Evolutionary conservation across 2,797 vertebrate species (phyloP).

Genomic region (Synaphobranchus kaupii): DNA sequence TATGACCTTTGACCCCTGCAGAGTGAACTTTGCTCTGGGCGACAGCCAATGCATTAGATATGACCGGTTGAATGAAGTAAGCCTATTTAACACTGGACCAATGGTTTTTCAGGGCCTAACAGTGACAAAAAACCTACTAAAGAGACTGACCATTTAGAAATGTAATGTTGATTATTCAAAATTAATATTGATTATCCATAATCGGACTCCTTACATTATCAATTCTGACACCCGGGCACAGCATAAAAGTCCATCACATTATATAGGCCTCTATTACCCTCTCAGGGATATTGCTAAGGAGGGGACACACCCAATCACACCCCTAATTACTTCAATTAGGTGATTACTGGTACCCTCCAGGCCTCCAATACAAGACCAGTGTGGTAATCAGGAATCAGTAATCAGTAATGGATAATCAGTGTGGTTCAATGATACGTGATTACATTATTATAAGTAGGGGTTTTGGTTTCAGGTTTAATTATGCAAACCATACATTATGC

Average conservation of each 20-base stretch:
- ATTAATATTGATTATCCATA: not conserved
- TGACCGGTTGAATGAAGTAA: not conserved
- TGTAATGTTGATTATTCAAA: not conserved
- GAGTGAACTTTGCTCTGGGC: not conserved
- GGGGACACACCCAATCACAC: not conserved
- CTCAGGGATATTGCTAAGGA: not conserved
- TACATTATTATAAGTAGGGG: not conserved
- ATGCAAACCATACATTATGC: no score
- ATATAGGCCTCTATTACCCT: not conserved
- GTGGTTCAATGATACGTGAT: not conserved
- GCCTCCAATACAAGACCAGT: not conserved
- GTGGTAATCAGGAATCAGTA: no score
- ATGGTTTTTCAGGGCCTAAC: not conserved
- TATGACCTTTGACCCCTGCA: conserved; percentile 13
- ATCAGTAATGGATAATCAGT: no score
- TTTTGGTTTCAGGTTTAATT: not conserved
- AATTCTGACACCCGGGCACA: not conserved
- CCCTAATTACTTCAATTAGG: not conserved
- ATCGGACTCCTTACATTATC: not conserved
- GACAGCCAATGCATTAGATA: not conserved
- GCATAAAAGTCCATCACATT: not conserved
- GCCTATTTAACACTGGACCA: not conserved
- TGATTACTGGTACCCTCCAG: not conserved
- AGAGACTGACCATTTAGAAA: not conserved
- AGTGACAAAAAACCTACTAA: not conserved